Evolutionary conservation across 2,113 vertebrate genomes (phyloP).

Genomic region (Limnothrissa miodon): DNA sequence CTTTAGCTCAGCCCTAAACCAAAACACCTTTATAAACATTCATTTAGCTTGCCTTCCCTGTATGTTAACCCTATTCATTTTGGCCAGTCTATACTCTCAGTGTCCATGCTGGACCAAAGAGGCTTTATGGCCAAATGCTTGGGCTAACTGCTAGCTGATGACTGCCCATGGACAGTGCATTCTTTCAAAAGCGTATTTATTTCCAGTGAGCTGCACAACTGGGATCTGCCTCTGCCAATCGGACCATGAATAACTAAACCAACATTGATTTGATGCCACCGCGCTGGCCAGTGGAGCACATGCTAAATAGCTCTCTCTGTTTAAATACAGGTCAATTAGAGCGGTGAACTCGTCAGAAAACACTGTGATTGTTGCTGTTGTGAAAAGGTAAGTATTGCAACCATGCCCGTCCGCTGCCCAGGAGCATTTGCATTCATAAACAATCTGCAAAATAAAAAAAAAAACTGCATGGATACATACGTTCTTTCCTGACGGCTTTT

Average conservation of each 20-base stretch:
- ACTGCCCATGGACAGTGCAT: slow-evolving; percentile 70
- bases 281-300: background rate
- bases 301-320: slow-evolving; percentile 63
- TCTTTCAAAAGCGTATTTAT: slow-evolving; percentile 65
- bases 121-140: slow-evolving; percentile 67
- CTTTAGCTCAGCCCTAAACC: slow-evolving; percentile 68
- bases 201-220: slow-evolving; percentile 59
- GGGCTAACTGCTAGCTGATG: slow-evolving; percentile 67
- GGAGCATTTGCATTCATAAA: background rate
- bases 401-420: background rate
- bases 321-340: slow-evolving; percentile 87
- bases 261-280: slow-evolving; percentile 63
- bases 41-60: slow-evolving; percentile 60
- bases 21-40: slow-evolving; percentile 71
- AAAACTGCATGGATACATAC: background rate
- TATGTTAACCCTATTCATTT: slow-evolving; percentile 72
- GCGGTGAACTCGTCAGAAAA: slow-evolving; percentile 88
- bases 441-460: background rate
- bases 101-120: slow-evolving; percentile 66
- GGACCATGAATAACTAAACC: slow-evolving; percentile 62
- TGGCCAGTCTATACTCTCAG: slow-evolving; percentile 68
- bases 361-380: slow-evolving; percentile 90
- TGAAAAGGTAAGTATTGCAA: slow-evolving; percentile 79
- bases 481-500: background rate
- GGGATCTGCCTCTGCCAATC: slow-evolving; percentile 62